Conservation (phyloP, 2,888 invertebrate genomes). For the Dichetophora obliterata region DNA sequence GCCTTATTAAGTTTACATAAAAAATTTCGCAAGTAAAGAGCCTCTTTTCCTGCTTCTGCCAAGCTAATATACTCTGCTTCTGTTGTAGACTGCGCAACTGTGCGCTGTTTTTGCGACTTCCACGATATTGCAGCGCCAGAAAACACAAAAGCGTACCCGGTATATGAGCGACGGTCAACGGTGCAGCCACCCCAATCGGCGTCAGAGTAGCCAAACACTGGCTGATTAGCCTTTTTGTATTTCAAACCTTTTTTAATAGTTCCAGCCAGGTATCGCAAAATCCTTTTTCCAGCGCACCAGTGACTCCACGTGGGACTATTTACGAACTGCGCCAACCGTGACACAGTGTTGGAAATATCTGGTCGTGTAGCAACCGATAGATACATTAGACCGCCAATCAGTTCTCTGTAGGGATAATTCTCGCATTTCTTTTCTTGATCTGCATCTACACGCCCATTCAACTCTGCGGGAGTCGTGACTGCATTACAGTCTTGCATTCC, state of each 20-base stretch:
- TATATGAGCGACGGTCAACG: neutral
- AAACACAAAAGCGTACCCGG: too few species aligned
- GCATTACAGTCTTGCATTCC: too few species aligned
- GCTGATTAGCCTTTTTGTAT: conserved; percentile 8
- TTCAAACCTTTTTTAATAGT: neutral
- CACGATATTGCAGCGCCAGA: neutral
- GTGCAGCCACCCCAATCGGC: conserved; percentile 43
- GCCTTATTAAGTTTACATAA: conserved; percentile 23
- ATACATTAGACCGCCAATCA: too few species aligned
- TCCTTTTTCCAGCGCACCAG: too few species aligned
- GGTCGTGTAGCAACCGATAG: conserved; percentile 17
- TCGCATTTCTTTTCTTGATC: too few species aligned
- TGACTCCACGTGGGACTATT: too few species aligned
- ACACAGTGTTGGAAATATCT: conserved; percentile 12
- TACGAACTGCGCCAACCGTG: neutral
- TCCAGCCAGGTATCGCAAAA: too few species aligned
- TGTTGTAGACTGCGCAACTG: conserved; percentile 33
- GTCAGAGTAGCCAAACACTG: conserved; percentile 41
- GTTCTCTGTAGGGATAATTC: too few species aligned
- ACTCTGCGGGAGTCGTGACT: too few species aligned
- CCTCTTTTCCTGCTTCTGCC: conserved; percentile 31
- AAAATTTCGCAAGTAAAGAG: conserved; percentile 33
- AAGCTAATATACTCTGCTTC: conserved; percentile 38
- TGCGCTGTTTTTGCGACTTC: conserved; percentile 42
- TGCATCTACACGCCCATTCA: too few species aligned